Conservation (phyloP, 2,797 vertebrate genomes). For the Tolypeutes matacus region DNA sequence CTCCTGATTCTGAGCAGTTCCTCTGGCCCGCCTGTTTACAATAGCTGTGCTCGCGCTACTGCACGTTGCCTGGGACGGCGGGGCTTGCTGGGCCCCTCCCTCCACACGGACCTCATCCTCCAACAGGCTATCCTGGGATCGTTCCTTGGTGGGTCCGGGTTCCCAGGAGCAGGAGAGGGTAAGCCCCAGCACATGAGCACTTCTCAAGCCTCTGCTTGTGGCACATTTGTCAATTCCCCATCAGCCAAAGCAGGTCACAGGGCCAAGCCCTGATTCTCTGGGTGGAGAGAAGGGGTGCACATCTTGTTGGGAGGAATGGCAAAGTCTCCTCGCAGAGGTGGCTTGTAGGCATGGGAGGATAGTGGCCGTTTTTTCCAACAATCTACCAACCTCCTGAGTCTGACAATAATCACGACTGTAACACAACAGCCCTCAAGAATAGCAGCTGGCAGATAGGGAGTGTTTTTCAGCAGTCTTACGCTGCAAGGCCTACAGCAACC, state of each 20-base stretch:
- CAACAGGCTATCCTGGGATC: neutral
- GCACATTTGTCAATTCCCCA: neutral
- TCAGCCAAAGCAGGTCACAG: neutral
- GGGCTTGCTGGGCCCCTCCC: no score
- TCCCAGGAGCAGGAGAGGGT: neutral
- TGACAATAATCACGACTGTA: neutral
- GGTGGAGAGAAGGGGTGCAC: neutral
- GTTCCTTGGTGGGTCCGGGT: no score
- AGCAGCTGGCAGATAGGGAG: fast-evolving
- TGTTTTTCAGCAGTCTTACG: neutral
- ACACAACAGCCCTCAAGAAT: neutral
- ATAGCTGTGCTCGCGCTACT: neutral
- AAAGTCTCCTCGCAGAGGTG: neutral
- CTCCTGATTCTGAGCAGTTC: neutral
- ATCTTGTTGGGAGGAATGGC: fast-evolving
- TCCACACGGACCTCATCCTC: neutral
- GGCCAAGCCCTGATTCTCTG: neutral
- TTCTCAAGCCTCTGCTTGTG: no score
- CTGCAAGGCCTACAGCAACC: neutral
- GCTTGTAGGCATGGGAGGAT: fast-evolving
- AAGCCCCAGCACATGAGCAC: neutral
- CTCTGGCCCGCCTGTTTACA: neutral
- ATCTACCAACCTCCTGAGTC: neutral
- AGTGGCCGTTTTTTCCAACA: neutral
- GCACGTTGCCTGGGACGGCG: no score